Conservation (phyloP, 1,140 invertebrate genomes). For the Lasaia peninsularis region DNA sequence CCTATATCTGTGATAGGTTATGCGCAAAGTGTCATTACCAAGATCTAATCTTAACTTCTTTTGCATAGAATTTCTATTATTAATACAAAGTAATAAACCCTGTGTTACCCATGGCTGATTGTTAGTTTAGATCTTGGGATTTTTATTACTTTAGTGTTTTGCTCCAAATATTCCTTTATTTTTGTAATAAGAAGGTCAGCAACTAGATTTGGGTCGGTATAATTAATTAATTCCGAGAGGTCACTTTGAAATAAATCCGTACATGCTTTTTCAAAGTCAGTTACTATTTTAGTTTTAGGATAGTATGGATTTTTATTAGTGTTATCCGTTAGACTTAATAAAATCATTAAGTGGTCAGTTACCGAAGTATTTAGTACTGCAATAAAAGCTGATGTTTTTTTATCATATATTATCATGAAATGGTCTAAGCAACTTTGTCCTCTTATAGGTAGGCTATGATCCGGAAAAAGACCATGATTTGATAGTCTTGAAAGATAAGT, state of each 20-base stretch:
- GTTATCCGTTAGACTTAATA: not conserved
- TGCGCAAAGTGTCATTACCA: not conserved
- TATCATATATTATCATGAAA: too few species aligned
- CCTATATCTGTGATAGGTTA: not conserved
- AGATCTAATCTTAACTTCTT: not conserved
- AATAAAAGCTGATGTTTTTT: not conserved
- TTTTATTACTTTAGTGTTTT: not conserved
- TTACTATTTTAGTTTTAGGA: not conserved
- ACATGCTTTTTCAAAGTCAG: not conserved
- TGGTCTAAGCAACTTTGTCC: too few species aligned
- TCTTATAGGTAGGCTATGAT: too few species aligned
- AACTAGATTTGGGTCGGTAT: not conserved
- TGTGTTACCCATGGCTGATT: not conserved
- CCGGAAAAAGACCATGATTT: too few species aligned
- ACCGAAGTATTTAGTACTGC: not conserved
- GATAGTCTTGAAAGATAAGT: too few species aligned
- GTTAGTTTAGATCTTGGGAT: not conserved
- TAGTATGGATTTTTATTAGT: not conserved
- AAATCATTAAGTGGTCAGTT: not conserved
- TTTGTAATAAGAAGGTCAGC: not conserved
- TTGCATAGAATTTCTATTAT: not conserved
- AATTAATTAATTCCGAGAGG: not conserved
- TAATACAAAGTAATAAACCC: too few species aligned
- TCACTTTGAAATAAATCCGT: too few species aligned
- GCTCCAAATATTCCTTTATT: not conserved